phyloP scores from a whole-genome alignment of 2,888 invertebrate species.

The Meiosimyza platycephala region DNA sequence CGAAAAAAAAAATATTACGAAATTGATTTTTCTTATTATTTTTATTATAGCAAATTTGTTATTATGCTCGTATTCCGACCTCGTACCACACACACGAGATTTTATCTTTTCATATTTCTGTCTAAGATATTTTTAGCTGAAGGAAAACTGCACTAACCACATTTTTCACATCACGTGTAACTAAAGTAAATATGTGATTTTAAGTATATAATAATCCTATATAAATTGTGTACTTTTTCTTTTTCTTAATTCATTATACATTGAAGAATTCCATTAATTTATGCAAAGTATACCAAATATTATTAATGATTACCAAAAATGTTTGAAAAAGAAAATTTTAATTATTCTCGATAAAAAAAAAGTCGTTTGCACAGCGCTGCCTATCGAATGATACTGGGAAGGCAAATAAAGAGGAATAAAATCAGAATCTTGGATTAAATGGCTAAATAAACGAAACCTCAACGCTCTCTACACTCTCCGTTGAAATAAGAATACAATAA shows the following conservation, averaged over 20 bases:
- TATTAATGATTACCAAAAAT: slow-evolving; percentile 18
- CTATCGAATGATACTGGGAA: slow-evolving; percentile 17
- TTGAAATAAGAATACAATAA: not conserved
- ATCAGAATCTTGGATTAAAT: slow-evolving; percentile 10
- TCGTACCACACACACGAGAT: slow-evolving; percentile 9
- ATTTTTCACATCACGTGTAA: slow-evolving; percentile 15
- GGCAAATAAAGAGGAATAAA: not conserved
- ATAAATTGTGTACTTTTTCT: not conserved
- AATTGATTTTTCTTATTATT: slow-evolving; percentile 9
- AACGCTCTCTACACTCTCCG: slow-evolving; percentile 18
- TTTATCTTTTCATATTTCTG: slow-evolving; percentile 3
- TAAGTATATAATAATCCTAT: not conserved
- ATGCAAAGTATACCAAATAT: not conserved
- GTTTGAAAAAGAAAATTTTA: not conserved
- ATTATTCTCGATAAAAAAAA: not conserved
- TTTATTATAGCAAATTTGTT: not conserved
- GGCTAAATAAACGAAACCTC: slow-evolving; percentile 23
- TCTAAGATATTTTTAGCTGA: slow-evolving; percentile 14
- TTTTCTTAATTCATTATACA: not conserved
- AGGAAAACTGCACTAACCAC: not conserved
- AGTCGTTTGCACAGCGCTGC: slow-evolving; percentile 10
- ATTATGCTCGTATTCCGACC: not conserved
- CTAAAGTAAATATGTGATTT: not conserved
- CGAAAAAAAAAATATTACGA: not conserved
- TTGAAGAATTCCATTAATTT: not conserved